Evolutionary conservation across 1,140 invertebrate genomes (phyloP).

Genomic region (Papilio polytes): DNA sequence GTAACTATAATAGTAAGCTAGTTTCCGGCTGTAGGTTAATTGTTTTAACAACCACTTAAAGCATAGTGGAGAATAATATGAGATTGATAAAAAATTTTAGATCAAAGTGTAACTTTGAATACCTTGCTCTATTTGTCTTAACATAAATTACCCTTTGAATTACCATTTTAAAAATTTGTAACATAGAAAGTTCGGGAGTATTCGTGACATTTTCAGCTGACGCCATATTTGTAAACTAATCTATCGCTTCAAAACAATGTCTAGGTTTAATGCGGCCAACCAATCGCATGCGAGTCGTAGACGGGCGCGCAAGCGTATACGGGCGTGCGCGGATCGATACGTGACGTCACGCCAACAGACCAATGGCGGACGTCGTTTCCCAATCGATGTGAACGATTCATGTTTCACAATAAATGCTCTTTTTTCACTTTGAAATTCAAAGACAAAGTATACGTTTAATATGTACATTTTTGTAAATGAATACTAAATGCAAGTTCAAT

Average conservation of each 20-base stretch:
- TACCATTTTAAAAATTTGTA: neutral
- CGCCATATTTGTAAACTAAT: conserved; percentile 36
- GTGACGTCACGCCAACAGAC: conserved; percentile 74
- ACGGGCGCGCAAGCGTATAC: conserved; percentile 70
- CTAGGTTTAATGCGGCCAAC: conserved; percentile 42
- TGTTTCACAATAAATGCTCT: conserved; percentile 42
- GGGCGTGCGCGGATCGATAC: conserved; percentile 75
- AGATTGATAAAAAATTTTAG: no score
- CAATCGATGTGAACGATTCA: conserved; percentile 74
- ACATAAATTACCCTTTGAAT: neutral
- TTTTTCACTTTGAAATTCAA: conserved; percentile 20
- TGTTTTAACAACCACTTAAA: neutral
- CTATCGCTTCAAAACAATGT: conserved; percentile 31
- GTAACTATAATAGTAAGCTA: neutral
- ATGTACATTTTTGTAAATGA: neutral
- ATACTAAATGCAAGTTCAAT: neutral
- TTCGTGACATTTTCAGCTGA: conserved; percentile 36
- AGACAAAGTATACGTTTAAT: conserved; percentile 11
- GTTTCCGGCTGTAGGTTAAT: neutral
- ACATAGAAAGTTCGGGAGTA: neutral
- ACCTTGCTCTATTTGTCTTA: neutral
- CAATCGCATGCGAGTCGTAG: conserved; percentile 60
- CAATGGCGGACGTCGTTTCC: conserved; percentile 75
- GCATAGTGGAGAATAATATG: neutral
- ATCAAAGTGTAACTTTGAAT: no score